Evolutionary conservation across 2,888 invertebrate genomes (phyloP).

Genomic region (Allacma fusca): DNA sequence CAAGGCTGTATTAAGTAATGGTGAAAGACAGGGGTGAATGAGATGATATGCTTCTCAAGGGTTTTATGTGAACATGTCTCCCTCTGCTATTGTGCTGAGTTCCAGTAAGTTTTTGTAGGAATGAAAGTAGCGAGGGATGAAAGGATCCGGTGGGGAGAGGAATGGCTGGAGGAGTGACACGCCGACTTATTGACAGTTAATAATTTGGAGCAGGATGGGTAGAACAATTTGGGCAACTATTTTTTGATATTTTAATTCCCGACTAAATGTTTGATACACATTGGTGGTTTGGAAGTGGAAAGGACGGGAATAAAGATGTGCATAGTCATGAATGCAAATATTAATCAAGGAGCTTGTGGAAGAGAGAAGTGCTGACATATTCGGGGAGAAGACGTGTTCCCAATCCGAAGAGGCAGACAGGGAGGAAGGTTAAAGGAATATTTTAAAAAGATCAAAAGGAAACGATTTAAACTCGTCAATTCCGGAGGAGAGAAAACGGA

Average conservation of each 20-base stretch:
- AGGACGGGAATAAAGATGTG: too few relatives aligned
- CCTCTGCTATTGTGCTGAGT: too few relatives aligned
- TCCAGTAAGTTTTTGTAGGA: too few relatives aligned
- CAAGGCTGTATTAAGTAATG: too few relatives aligned
- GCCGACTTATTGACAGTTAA: not conserved
- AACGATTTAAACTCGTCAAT: constrained; percentile 45
- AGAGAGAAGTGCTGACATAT: not conserved
- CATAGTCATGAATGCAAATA: not conserved
- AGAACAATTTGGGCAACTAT: too few relatives aligned
- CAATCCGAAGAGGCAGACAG: not conserved
- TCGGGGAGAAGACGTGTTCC: not conserved
- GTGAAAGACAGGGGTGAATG: too few relatives aligned
- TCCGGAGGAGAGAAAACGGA: constrained; percentile 37
- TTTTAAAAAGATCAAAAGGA: constrained; percentile 45
- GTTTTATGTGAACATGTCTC: too few relatives aligned
- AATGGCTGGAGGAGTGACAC: not conserved
- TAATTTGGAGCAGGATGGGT: not conserved
- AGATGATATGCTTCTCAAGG: too few relatives aligned
- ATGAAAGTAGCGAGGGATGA: not conserved
- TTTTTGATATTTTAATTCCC: constrained; percentile 16
- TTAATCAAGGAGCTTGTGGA: not conserved
- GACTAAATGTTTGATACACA: not conserved
- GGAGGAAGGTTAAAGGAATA: constrained; percentile 35
- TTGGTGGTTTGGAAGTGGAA: too few relatives aligned
- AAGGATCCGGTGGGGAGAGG: not conserved